These are phyloP conservation scores for Polydrusus pterygomalis DNA, from an alignment of 2,888 invertebrate genomes.

Conservation along the genomic window DNA sequence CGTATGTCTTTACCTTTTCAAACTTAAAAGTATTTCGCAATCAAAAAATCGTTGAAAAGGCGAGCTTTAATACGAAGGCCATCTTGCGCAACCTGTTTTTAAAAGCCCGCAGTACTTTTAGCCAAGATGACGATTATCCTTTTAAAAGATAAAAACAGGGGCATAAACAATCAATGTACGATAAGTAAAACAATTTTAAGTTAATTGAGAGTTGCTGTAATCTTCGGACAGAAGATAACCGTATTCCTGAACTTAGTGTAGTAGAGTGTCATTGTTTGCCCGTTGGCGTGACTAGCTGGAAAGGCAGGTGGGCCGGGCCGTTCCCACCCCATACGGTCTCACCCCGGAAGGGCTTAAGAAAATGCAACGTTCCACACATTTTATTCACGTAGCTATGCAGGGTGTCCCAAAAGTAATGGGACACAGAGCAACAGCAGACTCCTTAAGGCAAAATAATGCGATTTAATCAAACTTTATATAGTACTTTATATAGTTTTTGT, in stretches of 20 bases:
- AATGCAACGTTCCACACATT: no score
- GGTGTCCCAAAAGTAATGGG: no score
- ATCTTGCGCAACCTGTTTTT: slow-evolving; percentile 10
- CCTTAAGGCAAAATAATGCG: no score
- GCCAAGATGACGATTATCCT: neutral
- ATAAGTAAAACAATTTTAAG: slow-evolving; percentile 14
- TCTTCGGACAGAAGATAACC: neutral
- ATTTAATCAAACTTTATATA: no score
- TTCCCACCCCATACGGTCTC: no score
- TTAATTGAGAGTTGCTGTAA: slow-evolving; percentile 1
- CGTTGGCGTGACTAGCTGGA: no score
- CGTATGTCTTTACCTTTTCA: neutral
- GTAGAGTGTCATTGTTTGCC: neutral
- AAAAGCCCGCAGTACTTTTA: slow-evolving; percentile 14
- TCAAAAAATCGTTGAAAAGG: slow-evolving; percentile 7
- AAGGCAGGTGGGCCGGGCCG: no score
- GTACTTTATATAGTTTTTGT: no score
- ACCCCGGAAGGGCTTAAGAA: no score
- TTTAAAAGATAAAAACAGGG: slow-evolving; percentile 1
- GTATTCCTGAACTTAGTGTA: no score
- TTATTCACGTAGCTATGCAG: no score
- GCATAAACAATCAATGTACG: slow-evolving; percentile 17
- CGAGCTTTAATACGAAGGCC: slow-evolving; percentile 9
- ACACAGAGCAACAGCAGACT: no score
- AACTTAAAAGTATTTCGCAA: slow-evolving; percentile 7